phyloP scores from a whole-genome alignment of 2,113 vertebrate genomes.

The Pimephales promelas region DNA sequence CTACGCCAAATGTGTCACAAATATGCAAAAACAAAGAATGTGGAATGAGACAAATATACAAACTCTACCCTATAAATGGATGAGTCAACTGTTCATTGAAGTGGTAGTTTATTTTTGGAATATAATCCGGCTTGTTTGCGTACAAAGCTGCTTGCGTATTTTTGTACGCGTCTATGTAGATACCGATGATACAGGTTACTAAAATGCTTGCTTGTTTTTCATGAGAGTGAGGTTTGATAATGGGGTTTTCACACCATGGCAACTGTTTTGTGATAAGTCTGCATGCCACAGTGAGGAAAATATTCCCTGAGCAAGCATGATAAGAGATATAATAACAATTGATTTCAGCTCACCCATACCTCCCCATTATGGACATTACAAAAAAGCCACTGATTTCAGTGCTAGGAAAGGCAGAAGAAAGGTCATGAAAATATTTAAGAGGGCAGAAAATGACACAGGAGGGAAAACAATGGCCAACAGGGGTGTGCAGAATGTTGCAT shows the following conservation, averaged over 20 bases:
- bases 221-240: background rate
- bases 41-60: background rate
- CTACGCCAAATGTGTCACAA: background rate
- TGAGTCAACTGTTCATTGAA: slow-evolving; percentile 37
- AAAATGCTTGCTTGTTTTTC: slow-evolving; percentile 13
- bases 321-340: slow-evolving; percentile 37
- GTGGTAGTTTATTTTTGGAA: slow-evolving; percentile 44
- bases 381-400: background rate
- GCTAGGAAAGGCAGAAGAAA: slow-evolving; percentile 18
- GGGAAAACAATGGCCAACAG: slow-evolving; percentile 9
- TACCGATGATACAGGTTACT: background rate
- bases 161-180: background rate
- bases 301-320: slow-evolving; percentile 21
- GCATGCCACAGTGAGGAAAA: background rate
- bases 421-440: slow-evolving; percentile 17
- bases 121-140: slow-evolving; percentile 42
- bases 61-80: slow-evolving; percentile 46
- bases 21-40: background rate
- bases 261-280: background rate
- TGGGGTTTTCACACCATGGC: background rate
- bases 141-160: slow-evolving; percentile 25
- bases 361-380: background rate
- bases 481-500: background rate
- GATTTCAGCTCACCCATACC: background rate
- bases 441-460: slow-evolving; percentile 12